Evolutionary conservation across 2,888 invertebrate species (phyloP), one percentile per base, ranked within the genome.

Genomic region (Neoscelio sp.): DNA sequence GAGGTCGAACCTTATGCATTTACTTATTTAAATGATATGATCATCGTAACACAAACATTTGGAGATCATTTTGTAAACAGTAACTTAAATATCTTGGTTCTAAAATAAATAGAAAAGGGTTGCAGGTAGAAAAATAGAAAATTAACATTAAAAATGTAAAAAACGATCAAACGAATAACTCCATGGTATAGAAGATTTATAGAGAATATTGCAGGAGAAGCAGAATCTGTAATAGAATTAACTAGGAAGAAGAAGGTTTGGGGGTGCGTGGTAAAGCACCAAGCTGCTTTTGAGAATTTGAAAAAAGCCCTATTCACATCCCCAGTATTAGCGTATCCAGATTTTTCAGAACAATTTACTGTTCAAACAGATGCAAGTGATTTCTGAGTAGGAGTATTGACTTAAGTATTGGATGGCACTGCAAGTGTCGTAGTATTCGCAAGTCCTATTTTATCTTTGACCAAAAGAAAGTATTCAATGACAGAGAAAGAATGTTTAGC

Each of bases 131-230:
- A n/a, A n/a, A n/a, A n/a, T n/a, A n/a, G n/a, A n/a, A n/a, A n/a
- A n/a, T n/a, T n/a, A n/a, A n/a, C n/a, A n/a, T n/a, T n/a, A n/a
- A n/a, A n/a, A n/a, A n/a, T n/a, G n/a, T n/a, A n/a, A n/a, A n/a
- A n/a, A n/a, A n/a, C n/a, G n/a, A n/a, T n/a, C n/a, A n/a, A n/a
- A n/a, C n/a, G n/a, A n/a, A n/a, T n/a, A n/a, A 80, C 76, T 0
- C 80, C 79, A 0, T 88, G 85, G 84, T 88, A 87, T 42, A 73
- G 84, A 0, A 75, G 83, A 0, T 86, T 85, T 50, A 76, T 87
- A 0, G 67, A 67, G 0, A 56, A 84, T 15, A 83, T 82, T 33
- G 56, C 83, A 0, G 42, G 42, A 52, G 71, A 0, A 20, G 70
- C 54, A 8, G 73, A 71, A 3, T 60, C 65, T 3, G 18, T 79